Percentiles rank a stretch among this genome's conserved stretches.
These are phyloP conservation scores for Pseudomyrmex cubaensis DNA, from an alignment of 1,140 invertebrate species.

Conservation along the genomic window DNA sequence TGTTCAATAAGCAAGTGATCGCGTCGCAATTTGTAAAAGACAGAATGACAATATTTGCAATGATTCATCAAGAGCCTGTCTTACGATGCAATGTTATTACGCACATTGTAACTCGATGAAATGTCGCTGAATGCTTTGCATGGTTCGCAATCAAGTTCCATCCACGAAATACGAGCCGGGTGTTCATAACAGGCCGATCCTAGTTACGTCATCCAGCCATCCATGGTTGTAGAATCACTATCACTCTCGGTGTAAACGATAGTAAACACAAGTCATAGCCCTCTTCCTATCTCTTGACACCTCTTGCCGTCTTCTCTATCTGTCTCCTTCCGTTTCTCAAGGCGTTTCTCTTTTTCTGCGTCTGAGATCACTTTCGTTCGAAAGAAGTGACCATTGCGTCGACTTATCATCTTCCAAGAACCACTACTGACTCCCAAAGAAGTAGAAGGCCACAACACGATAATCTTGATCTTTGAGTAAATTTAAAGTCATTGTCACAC, in stretches of 20 bases:
- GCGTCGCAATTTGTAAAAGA: background rate
- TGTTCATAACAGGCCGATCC: conserved; percentile 63
- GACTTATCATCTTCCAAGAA: conserved; percentile 38
- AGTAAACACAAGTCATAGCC: conserved; percentile 71
- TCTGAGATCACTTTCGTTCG: conserved; percentile 49
- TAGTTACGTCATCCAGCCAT: conserved; percentile 65
- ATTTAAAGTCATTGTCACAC: background rate
- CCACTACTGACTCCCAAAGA: background rate
- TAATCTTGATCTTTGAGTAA: conserved; percentile 20
- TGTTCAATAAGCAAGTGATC: background rate
- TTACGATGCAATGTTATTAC: background rate
- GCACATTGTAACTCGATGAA: conserved; percentile 2
- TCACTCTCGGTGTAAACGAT: conserved; percentile 68
- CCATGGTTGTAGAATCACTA: conserved; percentile 72
- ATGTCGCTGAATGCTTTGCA: background rate
- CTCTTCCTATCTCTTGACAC: conserved; percentile 47
- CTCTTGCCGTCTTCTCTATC: conserved; percentile 6
- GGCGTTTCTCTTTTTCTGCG: conserved; percentile 6
- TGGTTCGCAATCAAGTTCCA: conserved; percentile 54
- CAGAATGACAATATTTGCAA: background rate
- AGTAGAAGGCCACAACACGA: conserved; percentile 1
- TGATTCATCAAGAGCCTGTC: conserved; percentile 20
- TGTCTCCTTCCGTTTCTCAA: background rate
- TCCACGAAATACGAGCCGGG: conserved; percentile 54
- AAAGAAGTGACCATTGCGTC: conserved; percentile 8